These are phyloP conservation scores for Physocephala rufipes DNA, from an alignment of 2,888 invertebrate genomes.

Conservation along the genomic window DNA sequence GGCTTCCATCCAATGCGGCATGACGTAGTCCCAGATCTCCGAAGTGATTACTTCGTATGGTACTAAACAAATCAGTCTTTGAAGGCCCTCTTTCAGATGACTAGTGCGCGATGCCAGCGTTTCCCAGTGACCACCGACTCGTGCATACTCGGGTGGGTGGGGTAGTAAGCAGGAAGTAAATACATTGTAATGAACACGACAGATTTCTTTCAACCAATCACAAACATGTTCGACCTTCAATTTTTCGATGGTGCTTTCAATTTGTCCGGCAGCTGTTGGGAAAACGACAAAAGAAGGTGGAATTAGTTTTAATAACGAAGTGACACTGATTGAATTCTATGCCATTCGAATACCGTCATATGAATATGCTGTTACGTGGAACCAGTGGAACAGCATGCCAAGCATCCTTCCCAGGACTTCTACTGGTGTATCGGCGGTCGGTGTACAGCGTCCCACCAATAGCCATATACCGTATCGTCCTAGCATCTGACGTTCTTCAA, in stretches of 20 bases:
- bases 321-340: not conserved
- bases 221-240: conserved; percentile 93
- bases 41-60: conserved; percentile 97
- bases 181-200: conserved; percentile 80
- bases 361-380: conserved; percentile 96
- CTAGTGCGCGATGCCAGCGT: conserved; percentile 85
- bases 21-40: conserved; percentile 97
- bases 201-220: conserved; percentile 87
- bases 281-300: not conserved
- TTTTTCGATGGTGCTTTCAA: conserved; percentile 88
- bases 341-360: conserved; percentile 78
- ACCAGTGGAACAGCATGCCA: conserved; percentile 99
- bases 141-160: conserved; percentile 94
- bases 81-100: conserved; percentile 93
- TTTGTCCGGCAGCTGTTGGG: conserved; percentile 70
- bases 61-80: conserved; percentile 92
- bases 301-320: not conserved
- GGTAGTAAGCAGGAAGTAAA: conserved; percentile 94
- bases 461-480: conserved; percentile 98
- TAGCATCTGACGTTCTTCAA: conserved; percentile 88
- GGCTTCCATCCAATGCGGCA: conserved; percentile 99
- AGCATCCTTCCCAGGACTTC: conserved; percentile 89
- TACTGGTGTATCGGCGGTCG: conserved; percentile 78
- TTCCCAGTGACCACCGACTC: conserved; percentile 97
- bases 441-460: conserved; percentile 90